Evolutionary conservation across 2,888 invertebrate genomes (phyloP).

Genomic region (Carterocephalus palaemon): DNA sequence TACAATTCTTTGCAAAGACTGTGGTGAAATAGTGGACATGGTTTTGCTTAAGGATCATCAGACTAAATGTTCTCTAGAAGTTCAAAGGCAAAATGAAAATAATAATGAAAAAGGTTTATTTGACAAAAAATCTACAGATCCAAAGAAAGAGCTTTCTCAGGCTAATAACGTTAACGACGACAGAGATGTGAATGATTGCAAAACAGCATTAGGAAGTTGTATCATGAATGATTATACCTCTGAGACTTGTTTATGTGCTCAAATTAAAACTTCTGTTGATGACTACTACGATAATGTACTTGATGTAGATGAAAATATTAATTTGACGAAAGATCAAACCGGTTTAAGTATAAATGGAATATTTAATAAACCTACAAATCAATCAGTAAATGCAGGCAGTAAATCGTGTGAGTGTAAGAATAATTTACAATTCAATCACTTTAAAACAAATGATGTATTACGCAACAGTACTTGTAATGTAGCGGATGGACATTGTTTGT

Average conservation of each 20-base stretch:
- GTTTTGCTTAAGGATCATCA: conserved; percentile 27
- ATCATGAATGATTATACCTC: conserved; percentile 41
- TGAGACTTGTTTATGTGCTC: conserved; percentile 49
- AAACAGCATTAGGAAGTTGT: conserved; percentile 48
- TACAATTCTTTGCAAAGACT: conserved; percentile 28
- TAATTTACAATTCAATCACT: background rate
- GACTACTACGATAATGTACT: conserved; percentile 34
- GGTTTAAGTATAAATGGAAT: background rate
- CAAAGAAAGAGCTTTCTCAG: conserved; percentile 13
- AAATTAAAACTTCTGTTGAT: conserved; percentile 38
- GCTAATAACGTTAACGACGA: conserved; percentile 29
- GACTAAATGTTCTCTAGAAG: conserved; percentile 26
- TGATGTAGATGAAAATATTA: conserved; percentile 17
- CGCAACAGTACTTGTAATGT: background rate
- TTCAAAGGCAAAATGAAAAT: too few relatives aligned
- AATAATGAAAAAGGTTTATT: conserved; percentile 21
- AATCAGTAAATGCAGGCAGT: background rate
- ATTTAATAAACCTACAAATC: background rate
- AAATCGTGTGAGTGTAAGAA: conserved; percentile 4
- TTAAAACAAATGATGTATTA: background rate
- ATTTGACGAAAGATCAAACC: conserved; percentile 4
- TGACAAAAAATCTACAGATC: background rate
- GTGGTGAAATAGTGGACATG: conserved; percentile 28
- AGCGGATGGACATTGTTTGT: background rate
- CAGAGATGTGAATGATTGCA: conserved; percentile 39